phyloP scores from a whole-genome alignment of 2,113 vertebrate genomes.

The Bettongia penicillata region DNA sequence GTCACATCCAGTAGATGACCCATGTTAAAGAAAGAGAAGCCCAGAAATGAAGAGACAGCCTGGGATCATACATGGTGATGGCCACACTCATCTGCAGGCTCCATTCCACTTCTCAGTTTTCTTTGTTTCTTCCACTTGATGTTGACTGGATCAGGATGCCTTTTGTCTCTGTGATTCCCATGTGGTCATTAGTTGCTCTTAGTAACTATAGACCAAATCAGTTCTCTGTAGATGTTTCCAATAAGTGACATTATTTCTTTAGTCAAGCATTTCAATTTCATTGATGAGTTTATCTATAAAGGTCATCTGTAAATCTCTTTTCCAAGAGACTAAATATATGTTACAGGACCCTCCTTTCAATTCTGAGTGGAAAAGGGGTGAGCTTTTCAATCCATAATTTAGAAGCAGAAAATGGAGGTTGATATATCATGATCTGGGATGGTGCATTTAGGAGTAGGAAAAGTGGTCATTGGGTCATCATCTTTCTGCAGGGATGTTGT shows the following conservation, averaged over 20 bases:
- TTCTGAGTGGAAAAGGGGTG: slow-evolving; percentile 66
- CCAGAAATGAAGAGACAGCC: neutral
- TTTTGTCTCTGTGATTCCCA: slow-evolving; percentile 24
- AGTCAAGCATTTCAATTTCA: slow-evolving; percentile 74
- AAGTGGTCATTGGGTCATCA: neutral
- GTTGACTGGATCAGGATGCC: neutral
- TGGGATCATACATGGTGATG: neutral
- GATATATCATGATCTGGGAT: slow-evolving; percentile 33
- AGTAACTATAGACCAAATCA: slow-evolving; percentile 56
- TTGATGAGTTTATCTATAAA: slow-evolving; percentile 72
- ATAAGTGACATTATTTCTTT: slow-evolving; percentile 61
- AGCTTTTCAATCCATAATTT: slow-evolving; percentile 75
- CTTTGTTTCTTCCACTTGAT: slow-evolving; percentile 31
- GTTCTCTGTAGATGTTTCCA: slow-evolving; percentile 57
- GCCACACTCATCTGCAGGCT: slow-evolving; percentile 4
- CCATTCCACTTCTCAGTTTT: neutral
- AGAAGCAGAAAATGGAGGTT: slow-evolving; percentile 61
- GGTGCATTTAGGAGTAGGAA: neutral
- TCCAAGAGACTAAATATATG: slow-evolving; percentile 79
- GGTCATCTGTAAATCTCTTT: slow-evolving; percentile 76
- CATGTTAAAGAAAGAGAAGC: neutral
- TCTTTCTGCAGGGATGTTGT: neutral
- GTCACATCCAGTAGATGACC: neutral
- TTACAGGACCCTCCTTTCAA: slow-evolving; percentile 65
- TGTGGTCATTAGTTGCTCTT: slow-evolving; percentile 53